Evolutionary conservation across 2,888 invertebrate species (phyloP), one percentile per base, ranked within the genome.

Genomic region (Dasysyrphus albostriatus): DNA sequence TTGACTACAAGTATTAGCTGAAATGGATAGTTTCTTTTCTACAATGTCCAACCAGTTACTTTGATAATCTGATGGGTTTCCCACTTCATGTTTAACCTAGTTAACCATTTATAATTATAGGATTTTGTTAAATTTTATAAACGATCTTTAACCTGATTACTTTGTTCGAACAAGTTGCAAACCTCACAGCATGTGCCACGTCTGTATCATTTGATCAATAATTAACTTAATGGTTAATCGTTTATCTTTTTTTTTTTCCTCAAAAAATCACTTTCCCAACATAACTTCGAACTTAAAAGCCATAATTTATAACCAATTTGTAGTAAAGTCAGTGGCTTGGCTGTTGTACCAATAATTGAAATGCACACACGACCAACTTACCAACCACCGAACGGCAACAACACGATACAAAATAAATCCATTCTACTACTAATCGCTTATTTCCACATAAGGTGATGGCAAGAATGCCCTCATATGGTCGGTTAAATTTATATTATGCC

Each of bases 391-490:
- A n/a, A 16, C 7, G 3, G n/a, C n/a, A 24, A 7, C 42, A 78
- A 24, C n/a, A n/a, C 80, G 69, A 63, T 61, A 69, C 77, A 73
- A 59, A n/a, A 85, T 85, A 87, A 87, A 87, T 87, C 75, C 76
- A 78, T 67, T 67, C 83, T n/a, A 34, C 72, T 87, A 87, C 24
- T 32, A 32, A 83, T 87, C 83, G 75, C 78, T 75, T 78, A 83
- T 87, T 75, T 65, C 87, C 83, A 83, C 83, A 87, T 72, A 87
- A 83, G 87, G 87, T 65, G n/a, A n/a, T n/a, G 78, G 74, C 83
- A 65, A 34, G 49, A 78, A 77, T 72, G 51, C 51, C 75, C 78
- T 65, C 82, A 61, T 70, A 65, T 78, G 63, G 70, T 54, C 14
- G 81, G 49, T 63, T 65, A 56, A 65, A 65, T 65, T 47, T 44